Conservation (phyloP, 2,113 vertebrate genomes). For the Lichenostomus cassidix region DNA sequence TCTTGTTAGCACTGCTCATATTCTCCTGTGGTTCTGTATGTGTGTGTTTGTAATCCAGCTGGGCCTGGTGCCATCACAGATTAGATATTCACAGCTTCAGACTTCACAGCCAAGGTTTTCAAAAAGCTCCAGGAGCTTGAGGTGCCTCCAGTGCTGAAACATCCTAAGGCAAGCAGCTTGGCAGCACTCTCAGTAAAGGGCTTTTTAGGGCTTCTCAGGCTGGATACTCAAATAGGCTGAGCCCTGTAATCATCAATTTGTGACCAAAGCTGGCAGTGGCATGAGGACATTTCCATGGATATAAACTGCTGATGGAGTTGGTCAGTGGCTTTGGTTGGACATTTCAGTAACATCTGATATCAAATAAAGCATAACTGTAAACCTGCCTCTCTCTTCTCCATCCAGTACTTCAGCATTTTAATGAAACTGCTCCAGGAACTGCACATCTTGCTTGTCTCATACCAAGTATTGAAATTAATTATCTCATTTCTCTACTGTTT, state of each 20-base stretch:
- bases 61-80: background rate
- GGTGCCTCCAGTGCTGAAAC: constrained; percentile 10
- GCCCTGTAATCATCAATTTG: background rate
- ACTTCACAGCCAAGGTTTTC: constrained; percentile 14
- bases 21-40: background rate
- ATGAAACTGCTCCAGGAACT: background rate
- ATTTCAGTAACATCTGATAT: background rate
- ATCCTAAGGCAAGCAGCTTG: background rate
- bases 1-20: background rate
- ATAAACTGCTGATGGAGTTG: background rate
- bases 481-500: background rate
- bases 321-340: background rate
- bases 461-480: background rate
- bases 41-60: constrained; percentile 1
- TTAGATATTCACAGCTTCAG: constrained; percentile 24
- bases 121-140: background rate
- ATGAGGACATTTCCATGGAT: background rate
- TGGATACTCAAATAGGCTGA: background rate
- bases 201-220: background rate
- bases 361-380: background rate
- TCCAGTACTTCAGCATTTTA: background rate
- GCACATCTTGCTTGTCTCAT: background rate
- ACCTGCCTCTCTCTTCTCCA: background rate
- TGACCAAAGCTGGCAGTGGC: background rate
- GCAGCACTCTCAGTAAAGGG: background rate